Percentiles rank a stretch among this genome's conserved stretches.
phyloP scores from a whole-genome alignment of 1,140 invertebrate species.

The Coboldia fuscipes region DNA sequence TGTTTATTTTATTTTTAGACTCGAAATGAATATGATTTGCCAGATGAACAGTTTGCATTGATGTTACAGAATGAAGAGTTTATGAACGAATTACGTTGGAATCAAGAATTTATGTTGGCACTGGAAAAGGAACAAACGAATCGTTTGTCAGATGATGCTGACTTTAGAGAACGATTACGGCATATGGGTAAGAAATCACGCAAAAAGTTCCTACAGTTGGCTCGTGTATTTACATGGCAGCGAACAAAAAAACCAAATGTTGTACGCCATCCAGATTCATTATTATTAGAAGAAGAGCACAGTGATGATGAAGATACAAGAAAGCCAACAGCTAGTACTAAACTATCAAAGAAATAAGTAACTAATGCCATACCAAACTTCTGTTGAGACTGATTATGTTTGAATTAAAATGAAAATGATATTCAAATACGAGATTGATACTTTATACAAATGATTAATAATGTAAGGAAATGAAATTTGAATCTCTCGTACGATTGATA shows the following conservation, averaged over 20 bases:
- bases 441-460: too few relatives aligned
- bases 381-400: too few relatives aligned
- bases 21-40: slow-evolving; percentile 20
- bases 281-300: slow-evolving; percentile 33
- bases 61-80: slow-evolving; percentile 87
- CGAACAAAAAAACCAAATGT: slow-evolving; percentile 39
- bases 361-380: too few relatives aligned
- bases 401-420: too few relatives aligned
- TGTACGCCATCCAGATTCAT: slow-evolving; percentile 29
- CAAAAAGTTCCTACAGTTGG: slow-evolving; percentile 62
- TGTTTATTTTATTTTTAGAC: neutral
- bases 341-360: too few relatives aligned
- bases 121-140: slow-evolving; percentile 47
- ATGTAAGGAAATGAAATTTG: too few relatives aligned
- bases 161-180: slow-evolving; percentile 58
- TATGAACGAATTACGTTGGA: slow-evolving; percentile 66
- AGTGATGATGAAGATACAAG: slow-evolving; percentile 31
- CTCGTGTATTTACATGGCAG: slow-evolving; percentile 49
- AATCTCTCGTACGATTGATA: too few relatives aligned
- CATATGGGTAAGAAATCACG: slow-evolving; percentile 77
- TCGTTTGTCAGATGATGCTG: slow-evolving; percentile 46
- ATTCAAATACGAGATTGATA: too few relatives aligned
- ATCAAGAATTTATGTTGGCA: slow-evolving; percentile 74
- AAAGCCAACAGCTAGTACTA: too few relatives aligned
- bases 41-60: slow-evolving; percentile 66